Evolutionary conservation across 2,797 vertebrate genomes (phyloP).

Genomic region (Gallinago nigripennis): DNA sequence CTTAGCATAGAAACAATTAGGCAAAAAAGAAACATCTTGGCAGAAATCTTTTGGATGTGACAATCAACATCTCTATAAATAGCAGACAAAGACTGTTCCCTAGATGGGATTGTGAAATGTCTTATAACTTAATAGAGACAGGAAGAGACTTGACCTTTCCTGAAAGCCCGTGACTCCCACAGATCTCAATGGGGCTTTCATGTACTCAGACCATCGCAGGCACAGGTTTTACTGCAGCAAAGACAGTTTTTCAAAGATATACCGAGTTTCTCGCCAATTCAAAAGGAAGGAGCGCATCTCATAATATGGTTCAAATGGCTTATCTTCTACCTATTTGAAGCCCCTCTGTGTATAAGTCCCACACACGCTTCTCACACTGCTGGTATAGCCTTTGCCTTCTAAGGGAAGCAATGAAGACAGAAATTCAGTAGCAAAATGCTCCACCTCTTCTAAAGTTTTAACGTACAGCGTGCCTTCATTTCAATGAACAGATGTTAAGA

Average conservation of each 20-base stretch:
- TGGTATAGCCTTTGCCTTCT: background rate
- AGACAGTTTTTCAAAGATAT: background rate
- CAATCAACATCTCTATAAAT: background rate
- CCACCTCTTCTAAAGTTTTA: background rate
- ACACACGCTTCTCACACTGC: background rate
- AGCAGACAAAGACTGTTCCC: background rate
- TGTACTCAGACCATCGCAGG: background rate
- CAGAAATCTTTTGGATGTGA: background rate
- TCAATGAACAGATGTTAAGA: background rate
- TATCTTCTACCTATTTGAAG: background rate
- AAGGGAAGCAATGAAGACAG: background rate
- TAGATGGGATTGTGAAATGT: background rate
- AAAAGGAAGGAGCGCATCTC: background rate
- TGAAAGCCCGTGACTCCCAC: background rate
- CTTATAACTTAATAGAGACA: background rate
- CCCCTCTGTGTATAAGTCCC: background rate
- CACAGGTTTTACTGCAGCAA: background rate
- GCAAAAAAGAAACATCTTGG: background rate
- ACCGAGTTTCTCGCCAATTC: background rate
- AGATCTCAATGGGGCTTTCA: background rate
- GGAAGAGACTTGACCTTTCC: constrained; percentile 8
- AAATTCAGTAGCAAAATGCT: background rate
- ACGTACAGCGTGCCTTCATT: background rate
- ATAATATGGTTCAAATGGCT: background rate
- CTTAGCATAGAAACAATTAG: background rate